phyloP scores from a whole-genome alignment of 2,888 invertebrate genomes.

The Tenthredo notha region DNA sequence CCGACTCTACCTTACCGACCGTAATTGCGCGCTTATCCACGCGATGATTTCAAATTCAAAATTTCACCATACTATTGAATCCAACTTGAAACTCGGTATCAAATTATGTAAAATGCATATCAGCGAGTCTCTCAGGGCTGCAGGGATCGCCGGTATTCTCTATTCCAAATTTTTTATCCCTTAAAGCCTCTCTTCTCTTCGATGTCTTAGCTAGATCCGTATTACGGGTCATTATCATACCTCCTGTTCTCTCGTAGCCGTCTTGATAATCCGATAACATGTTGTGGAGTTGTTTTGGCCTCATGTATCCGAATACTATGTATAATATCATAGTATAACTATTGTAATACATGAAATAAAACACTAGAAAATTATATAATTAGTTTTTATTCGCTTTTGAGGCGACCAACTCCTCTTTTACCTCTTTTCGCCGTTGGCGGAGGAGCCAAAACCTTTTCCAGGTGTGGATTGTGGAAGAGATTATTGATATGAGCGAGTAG shows the following conservation, averaged over 20 bases:
- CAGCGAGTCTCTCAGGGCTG: slow-evolving; percentile 58
- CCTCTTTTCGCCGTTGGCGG: slow-evolving; percentile 67
- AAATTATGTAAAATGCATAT: slow-evolving; percentile 41
- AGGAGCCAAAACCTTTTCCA: slow-evolving; percentile 64
- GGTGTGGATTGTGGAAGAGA: slow-evolving; percentile 63
- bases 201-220: neutral
- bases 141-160: slow-evolving; percentile 66
- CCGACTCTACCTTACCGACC: neutral
- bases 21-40: neutral
- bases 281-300: slow-evolving; percentile 62
- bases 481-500: slow-evolving; percentile 64
- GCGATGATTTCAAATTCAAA: neutral
- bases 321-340: slow-evolving; percentile 5
- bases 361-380: neutral
- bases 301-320: slow-evolving; percentile 68
- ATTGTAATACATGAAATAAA: neutral
- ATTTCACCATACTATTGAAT: neutral
- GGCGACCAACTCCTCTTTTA: slow-evolving; percentile 37
- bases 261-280: slow-evolving; percentile 68
- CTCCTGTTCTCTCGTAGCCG: slow-evolving; percentile 67
- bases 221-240: slow-evolving; percentile 64
- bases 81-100: neutral
- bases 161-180: slow-evolving; percentile 62
- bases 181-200: slow-evolving; percentile 61
- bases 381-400: slow-evolving; percentile 26